Base-by-base conservation (phyloP, 2,797 vertebrate genomes). In the Sebastes cheni region DNA sequence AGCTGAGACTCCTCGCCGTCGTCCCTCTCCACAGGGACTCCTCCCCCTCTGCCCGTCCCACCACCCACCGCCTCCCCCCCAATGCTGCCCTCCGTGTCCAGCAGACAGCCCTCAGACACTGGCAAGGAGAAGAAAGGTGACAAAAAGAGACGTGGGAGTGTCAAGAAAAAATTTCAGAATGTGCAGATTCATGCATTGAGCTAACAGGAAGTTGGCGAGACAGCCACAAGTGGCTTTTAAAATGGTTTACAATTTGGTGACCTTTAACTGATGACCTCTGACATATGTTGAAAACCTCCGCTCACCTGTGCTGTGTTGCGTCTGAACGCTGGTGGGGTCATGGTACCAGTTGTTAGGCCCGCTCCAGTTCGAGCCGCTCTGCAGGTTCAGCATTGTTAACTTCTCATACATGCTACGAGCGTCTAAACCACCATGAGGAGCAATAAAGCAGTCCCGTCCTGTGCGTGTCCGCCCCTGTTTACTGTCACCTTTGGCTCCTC, bases 341-440 rank as follows among this genome's bases (percentile, higher is more conserved):
- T 96, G 95, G 89, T 97, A 97, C 96, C 97, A 97, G 91, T 96
- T 95, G 91, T 95, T 97, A 20, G 96, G 92, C 82, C 94, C 94
- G 2, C 93, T 96, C 97, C 97, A 97, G 92, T 95, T 96, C 12
- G 95, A 94, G 75, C 94, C 93, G 18, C 94, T 96, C 92, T 97
- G 96, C 89, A 97, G 95, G 89, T 97, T 97, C 90, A 97, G 91
- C 96, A 97, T 97, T 84, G 94, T 96, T 94, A 96, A 93, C 93
- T 96, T 97, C 91, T 97, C 96, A 92, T 96, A 96, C 96, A 97
- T 97, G 81, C 86, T 92, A 91, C 36, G 78, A 81, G 77, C 27
- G 72, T 91, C 91, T 81, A 56, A 68, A 90, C 80, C 91, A 92
- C 78, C 92, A 91, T 91, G 88, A 89, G 83, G 86, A 91, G 75